Conservation (phyloP, 2,888 invertebrate genomes). For the Caenorhabditis sulstoni region DNA sequence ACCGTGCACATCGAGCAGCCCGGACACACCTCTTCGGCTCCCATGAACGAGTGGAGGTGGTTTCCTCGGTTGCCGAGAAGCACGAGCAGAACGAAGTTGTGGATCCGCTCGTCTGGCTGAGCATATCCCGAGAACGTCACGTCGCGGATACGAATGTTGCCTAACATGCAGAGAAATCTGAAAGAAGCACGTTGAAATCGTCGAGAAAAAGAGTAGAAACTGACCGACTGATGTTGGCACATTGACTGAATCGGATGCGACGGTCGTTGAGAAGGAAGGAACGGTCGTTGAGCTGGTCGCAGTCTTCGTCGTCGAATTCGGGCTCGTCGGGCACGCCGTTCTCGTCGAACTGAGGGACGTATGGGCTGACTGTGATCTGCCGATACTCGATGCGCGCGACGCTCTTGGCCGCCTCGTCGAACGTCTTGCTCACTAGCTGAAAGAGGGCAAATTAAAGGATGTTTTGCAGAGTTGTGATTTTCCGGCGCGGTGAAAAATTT, state of each 20-base stretch:
- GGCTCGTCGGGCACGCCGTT: constrained; percentile 20
- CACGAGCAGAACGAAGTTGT: constrained; percentile 24
- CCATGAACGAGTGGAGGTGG: constrained; percentile 32
- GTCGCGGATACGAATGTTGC: constrained; percentile 29
- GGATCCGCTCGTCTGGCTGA: constrained; percentile 8
- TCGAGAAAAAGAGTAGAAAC: no score
- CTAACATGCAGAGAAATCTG: constrained; percentile 12
- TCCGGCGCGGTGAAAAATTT: no score
- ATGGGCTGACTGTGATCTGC: constrained; percentile 35
- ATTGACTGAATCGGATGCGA: constrained; percentile 6
- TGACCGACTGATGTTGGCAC: constrained; percentile 17
- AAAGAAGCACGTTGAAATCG: not conserved
- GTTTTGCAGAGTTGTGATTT: no score
- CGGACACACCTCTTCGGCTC: constrained; percentile 50
- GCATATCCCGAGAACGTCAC: constrained; percentile 33
- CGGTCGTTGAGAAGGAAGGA: constrained; percentile 27
- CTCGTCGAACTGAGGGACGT: constrained; percentile 10
- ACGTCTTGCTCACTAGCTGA: constrained; percentile 37
- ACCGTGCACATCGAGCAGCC: constrained; percentile 39
- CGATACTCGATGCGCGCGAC: constrained; percentile 30
- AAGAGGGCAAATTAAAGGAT: not conserved
- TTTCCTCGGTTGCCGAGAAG: no score
- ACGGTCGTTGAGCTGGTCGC: constrained; percentile 1
- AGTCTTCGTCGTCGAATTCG: constrained; percentile 5
- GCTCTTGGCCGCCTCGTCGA: constrained; percentile 31